Percentiles rank a stretch among this genome's conserved stretches.
Conservation (phyloP, 2,888 invertebrate species). For the Netelia inedita region DNA sequence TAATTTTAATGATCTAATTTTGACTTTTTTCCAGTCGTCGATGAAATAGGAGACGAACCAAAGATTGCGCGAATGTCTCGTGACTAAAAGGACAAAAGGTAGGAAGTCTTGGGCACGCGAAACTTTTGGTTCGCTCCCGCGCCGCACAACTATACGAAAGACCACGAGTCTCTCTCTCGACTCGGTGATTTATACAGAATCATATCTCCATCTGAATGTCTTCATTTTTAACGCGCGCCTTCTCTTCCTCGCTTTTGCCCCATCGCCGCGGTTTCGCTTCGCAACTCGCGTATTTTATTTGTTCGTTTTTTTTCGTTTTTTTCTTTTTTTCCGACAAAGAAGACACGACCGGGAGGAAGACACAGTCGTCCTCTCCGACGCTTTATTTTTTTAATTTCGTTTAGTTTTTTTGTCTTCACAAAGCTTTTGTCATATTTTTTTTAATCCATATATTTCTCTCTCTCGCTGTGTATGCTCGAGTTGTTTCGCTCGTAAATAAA, state of each 20-base stretch:
- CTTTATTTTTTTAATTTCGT: constrained; percentile 43
- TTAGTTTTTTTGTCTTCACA: constrained; percentile 28
- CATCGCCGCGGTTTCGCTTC: constrained; percentile 64
- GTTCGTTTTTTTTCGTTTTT: constrained; percentile 34
- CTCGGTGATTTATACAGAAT: constrained; percentile 83
- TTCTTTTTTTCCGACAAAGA: constrained; percentile 34
- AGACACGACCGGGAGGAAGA: constrained; percentile 45
- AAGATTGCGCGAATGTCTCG: constrained; percentile 56
- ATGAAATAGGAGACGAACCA: constrained; percentile 41
- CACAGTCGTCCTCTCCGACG: constrained; percentile 30
- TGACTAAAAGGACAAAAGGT: constrained; percentile 51
- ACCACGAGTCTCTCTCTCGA: constrained; percentile 68
- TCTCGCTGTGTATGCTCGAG: constrained; percentile 31
- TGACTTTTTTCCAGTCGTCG: no score
- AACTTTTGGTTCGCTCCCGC: constrained; percentile 57
- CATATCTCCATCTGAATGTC: constrained; percentile 84
- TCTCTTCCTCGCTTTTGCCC: constrained; percentile 25
- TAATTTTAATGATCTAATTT: constrained; percentile 6
- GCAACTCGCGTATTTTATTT: constrained; percentile 51
- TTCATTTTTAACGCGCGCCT: constrained; percentile 83
- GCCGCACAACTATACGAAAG: constrained; percentile 57
- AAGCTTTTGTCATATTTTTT: constrained; percentile 15
- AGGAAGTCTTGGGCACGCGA: constrained; percentile 67
- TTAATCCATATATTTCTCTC: constrained; percentile 33
- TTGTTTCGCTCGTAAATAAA: constrained; percentile 39